A percentile compares a stretch with the other conserved stretches of the same genome.
Evolutionary conservation across 2,888 invertebrate genomes (phyloP).

Genomic region (Stenchaetothrips biformis): DNA sequence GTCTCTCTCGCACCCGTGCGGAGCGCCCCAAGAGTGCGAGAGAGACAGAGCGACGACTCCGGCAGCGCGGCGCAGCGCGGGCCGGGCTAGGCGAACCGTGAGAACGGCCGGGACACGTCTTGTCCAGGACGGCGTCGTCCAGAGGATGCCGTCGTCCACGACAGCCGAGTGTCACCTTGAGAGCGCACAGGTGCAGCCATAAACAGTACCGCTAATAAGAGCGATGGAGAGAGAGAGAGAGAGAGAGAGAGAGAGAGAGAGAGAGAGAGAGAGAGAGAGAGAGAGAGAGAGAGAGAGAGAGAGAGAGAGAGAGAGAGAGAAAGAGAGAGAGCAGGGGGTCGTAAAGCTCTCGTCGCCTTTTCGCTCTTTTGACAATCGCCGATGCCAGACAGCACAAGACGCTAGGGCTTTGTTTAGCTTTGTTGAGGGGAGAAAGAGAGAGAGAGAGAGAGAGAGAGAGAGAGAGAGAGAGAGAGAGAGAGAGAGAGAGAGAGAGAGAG

Average conservation of each 20-base stretch:
- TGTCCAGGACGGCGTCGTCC: neutral
- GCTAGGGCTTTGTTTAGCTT: too few species aligned
- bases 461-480: neutral
- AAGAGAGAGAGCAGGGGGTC: neutral
- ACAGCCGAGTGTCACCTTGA: neutral
- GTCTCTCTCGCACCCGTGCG: too few species aligned
- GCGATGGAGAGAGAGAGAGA: neutral
- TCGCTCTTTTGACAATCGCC: slow-evolving; percentile 3
- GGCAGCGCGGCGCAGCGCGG: too few species aligned
- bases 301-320: neutral
- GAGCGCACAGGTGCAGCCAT: neutral
- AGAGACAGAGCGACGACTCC: too few species aligned
- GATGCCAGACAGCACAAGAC: neutral
- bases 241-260: neutral
- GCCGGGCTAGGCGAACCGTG: neutral
- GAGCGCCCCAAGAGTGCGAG: too few species aligned
- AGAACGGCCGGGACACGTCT: neutral
- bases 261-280: neutral
- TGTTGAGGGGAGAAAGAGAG: neutral
- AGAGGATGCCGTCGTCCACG: too few species aligned
- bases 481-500: neutral
- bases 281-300: neutral
- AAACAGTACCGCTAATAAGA: neutral
- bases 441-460: too few species aligned
- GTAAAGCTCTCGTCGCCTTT: slow-evolving; percentile 12